Conservation (phyloP, 2,888 invertebrate species). For the Chloromyia formosa region DNA sequence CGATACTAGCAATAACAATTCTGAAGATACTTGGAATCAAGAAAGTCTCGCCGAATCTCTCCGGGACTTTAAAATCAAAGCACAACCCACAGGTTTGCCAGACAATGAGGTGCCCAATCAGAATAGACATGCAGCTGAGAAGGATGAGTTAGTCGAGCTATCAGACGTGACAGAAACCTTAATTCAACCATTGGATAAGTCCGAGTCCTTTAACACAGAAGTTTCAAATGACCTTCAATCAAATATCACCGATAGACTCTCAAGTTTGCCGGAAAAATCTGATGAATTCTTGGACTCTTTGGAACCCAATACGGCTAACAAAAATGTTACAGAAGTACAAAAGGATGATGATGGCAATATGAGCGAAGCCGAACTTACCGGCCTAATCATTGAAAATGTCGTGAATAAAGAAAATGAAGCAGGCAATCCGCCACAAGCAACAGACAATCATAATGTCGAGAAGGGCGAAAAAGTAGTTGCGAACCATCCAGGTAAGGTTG, state of each 20-base stretch:
- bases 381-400: constrained; percentile 7
- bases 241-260: too few species aligned
- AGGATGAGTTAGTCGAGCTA: too few species aligned
- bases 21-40: background rate
- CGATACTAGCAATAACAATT: background rate
- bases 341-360: constrained; percentile 2
- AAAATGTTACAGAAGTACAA: constrained; percentile 16
- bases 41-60: constrained; percentile 9
- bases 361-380: constrained; percentile 39
- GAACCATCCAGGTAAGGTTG: constrained; percentile 14
- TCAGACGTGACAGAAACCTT: too few species aligned
- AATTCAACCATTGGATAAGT: too few species aligned
- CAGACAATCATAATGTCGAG: background rate
- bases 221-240: too few species aligned
- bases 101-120: too few species aligned
- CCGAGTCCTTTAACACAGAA: too few species aligned
- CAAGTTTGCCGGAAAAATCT: too few species aligned
- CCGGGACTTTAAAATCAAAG: constrained; percentile 40
- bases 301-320: too few species aligned
- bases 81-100: too few species aligned
- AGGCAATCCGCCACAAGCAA: constrained; percentile 4
- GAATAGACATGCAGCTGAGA: too few species aligned
- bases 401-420: constrained; percentile 33
- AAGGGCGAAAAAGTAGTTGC: background rate
- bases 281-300: too few species aligned